Percentiles rank a stretch among this genome's conserved stretches.
Conservation (phyloP, 1,140 invertebrate genomes). For the Drosophila saltans region DNA sequence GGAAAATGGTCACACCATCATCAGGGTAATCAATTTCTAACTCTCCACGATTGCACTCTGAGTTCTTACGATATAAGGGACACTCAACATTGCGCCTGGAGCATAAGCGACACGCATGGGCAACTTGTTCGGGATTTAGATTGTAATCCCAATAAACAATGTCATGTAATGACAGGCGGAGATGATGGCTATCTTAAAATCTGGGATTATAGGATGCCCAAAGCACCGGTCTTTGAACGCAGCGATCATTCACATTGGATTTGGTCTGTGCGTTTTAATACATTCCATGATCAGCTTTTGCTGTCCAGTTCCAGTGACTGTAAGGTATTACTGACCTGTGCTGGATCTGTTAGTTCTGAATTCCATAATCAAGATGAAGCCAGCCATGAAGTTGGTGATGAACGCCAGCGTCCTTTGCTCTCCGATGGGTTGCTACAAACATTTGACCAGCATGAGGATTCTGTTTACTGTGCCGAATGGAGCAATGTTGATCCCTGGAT, state of each 20-base stretch:
- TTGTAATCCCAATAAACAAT: constrained; percentile 98
- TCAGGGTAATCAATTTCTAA: constrained; percentile 91
- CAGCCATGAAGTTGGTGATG: constrained; percentile 62
- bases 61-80: constrained; percentile 94
- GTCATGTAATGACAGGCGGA: constrained; percentile 95
- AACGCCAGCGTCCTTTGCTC: constrained; percentile 85
- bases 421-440: constrained; percentile 89
- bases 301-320: constrained; percentile 97
- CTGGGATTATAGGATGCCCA: constrained; percentile 95
- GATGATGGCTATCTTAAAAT: constrained; percentile 97
- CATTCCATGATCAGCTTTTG: constrained; percentile 98
- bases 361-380: constrained; percentile 31
- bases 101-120: constrained; percentile 93
- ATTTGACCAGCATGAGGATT: constrained; percentile 98
- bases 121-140: constrained; percentile 96
- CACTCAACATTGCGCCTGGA: constrained; percentile 89
- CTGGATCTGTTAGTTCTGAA: constrained; percentile 94
- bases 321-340: constrained; percentile 93
- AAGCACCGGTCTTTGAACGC: constrained; percentile 90
- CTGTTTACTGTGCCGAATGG: constrained; percentile 98
- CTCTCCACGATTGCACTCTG: constrained; percentile 92
- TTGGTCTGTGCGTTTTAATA: constrained; percentile 97
- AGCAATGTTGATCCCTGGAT: constrained; percentile 98
- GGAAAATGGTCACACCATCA: constrained; percentile 98
- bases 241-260: constrained; percentile 98